These are phyloP conservation scores for Ophioderma brevispina DNA, from an alignment of 35 echinoderm and acorn worm genomes.

Conservation along the genomic window DNA sequence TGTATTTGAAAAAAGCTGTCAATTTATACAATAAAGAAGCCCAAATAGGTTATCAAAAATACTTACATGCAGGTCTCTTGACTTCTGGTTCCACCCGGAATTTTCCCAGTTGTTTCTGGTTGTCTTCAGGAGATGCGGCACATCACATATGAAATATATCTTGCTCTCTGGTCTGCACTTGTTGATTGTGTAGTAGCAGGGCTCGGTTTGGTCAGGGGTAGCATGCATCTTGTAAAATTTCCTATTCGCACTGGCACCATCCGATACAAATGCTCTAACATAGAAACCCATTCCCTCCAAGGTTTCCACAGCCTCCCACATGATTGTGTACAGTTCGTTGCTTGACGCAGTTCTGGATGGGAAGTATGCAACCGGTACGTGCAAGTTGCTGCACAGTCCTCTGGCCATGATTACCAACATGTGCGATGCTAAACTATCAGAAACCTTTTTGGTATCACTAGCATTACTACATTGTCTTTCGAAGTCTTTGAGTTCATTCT, in stretches of 20 bases:
- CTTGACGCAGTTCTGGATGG: slow-evolving; percentile 6
- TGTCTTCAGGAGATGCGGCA: slow-evolving; percentile 54
- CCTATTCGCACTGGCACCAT: slow-evolving; percentile 46
- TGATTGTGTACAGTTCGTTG: neutral
- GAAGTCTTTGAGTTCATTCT: too few species aligned
- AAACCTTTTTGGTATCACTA: too few species aligned
- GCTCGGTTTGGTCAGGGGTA: neutral
- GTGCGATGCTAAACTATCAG: slow-evolving; percentile 47
- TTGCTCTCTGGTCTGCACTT: neutral
- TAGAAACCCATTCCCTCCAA: slow-evolving; percentile 21
- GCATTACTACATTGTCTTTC: too few species aligned
- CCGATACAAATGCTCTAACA: slow-evolving; percentile 22
- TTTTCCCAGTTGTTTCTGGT: slow-evolving; percentile 61
- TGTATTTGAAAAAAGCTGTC: too few species aligned
- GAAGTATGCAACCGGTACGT: slow-evolving; percentile 36
- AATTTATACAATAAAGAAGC: too few species aligned
- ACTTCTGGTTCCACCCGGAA: slow-evolving; percentile 53
- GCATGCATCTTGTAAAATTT: slow-evolving; percentile 36
- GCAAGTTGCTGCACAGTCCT: slow-evolving; percentile 26
- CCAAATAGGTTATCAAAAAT: too few species aligned
- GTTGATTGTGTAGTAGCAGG: neutral
- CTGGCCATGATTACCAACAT: slow-evolving; percentile 45
- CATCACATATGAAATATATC: slow-evolving; percentile 66
- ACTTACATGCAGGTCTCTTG: slow-evolving; percentile 36
- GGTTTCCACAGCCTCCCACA: neutral